phyloP scores from a whole-genome alignment of 2,113 vertebrate species.

The Falco punctatus region DNA sequence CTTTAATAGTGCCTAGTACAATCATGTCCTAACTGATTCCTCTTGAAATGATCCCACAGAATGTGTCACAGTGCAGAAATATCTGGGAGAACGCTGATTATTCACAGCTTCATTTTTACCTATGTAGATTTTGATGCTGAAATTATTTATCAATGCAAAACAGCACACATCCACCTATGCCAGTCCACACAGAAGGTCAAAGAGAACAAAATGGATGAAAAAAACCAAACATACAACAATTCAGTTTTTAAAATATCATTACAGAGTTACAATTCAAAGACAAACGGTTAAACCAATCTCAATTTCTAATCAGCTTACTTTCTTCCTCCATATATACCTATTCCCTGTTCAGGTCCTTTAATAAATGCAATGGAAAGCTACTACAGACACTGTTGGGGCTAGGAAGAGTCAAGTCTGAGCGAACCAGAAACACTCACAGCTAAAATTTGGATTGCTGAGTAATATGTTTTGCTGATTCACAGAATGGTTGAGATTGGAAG shows the following conservation, averaged over 20 bases:
- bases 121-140: neutral
- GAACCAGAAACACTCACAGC: neutral
- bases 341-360: neutral
- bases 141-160: neutral
- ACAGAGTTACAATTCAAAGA: neutral
- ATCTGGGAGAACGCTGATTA: neutral
- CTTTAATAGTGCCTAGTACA: neutral
- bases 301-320: neutral
- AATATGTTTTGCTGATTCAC: neutral
- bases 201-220: neutral
- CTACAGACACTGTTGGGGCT: neutral
- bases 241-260: neutral
- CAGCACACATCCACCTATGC: neutral
- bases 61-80: neutral
- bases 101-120: neutral
- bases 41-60: neutral
- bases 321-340: neutral
- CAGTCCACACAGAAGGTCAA: neutral
- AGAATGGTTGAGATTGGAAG: neutral
- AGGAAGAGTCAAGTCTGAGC: neutral
- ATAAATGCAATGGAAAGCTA: neutral
- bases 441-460: neutral
- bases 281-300: neutral
- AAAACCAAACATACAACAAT: neutral
- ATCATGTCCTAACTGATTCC: neutral